Evolutionary conservation across 2,888 invertebrate species (phyloP).

Genomic region (Acleris literana): DNA sequence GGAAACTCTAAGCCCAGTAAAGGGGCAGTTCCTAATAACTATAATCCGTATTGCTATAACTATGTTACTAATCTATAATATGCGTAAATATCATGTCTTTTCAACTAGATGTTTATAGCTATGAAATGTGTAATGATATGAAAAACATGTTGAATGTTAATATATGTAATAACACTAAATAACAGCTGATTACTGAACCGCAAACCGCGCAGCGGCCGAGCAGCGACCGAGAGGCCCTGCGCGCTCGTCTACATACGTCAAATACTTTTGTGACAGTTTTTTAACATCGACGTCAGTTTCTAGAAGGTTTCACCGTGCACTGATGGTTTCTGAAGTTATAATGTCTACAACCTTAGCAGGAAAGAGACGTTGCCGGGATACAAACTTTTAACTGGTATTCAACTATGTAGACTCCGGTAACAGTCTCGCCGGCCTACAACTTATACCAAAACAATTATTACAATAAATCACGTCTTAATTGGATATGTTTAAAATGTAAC

Average conservation of each 20-base stretch:
- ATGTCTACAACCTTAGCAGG: too few species aligned
- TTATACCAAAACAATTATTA: conserved; percentile 49
- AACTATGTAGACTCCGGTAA: conserved; percentile 5
- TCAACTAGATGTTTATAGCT: conserved; percentile 72
- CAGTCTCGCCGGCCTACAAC: conserved; percentile 45
- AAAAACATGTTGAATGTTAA: conserved; percentile 63
- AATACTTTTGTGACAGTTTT: too few species aligned
- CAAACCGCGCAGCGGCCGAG: neutral
- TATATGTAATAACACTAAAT: conserved; percentile 47
- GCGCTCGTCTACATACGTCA: too few species aligned
- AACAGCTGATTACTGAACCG: conserved; percentile 39
- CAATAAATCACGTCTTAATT: conserved; percentile 65
- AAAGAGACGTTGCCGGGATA: too few species aligned
- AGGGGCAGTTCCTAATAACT: conserved; percentile 63
- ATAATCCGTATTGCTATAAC: conserved; percentile 57
- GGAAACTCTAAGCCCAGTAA: conserved; percentile 50
- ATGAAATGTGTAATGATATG: conserved; percentile 81
- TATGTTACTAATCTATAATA: conserved; percentile 59
- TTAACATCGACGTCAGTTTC: too few species aligned
- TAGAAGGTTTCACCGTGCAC: too few species aligned
- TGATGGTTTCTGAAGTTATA: too few species aligned
- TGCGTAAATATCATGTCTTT: conserved; percentile 69
- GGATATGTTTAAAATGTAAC: conserved; percentile 73
- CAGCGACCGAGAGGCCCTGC: neutral
- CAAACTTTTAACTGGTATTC: too few species aligned